Evolutionary conservation across 1,140 invertebrate species (phyloP).

Genomic region (Drosophila kikkawai): DNA sequence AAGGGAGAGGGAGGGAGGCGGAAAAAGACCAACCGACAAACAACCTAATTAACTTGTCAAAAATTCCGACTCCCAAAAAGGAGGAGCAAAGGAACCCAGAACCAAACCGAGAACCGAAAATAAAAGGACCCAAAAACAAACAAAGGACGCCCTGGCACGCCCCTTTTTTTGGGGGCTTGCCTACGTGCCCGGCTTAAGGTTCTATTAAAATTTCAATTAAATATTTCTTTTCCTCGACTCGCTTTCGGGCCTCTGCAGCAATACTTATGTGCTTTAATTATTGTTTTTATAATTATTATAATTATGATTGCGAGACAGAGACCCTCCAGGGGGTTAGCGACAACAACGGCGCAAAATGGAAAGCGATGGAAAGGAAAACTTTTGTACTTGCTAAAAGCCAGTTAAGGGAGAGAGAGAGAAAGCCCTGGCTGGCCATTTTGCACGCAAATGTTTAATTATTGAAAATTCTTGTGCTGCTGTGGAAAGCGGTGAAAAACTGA

Average conservation of each 20-base stretch:
- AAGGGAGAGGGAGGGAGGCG: background rate
- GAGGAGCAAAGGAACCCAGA: slow-evolving; percentile 29
- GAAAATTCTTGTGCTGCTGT: slow-evolving; percentile 21
- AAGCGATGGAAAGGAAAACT: slow-evolving; percentile 13
- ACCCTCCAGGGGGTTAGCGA: slow-evolving; percentile 19
- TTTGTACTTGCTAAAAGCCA: background rate
- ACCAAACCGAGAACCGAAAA: slow-evolving; percentile 11
- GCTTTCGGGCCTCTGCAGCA: background rate
- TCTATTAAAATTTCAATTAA: slow-evolving; percentile 79
- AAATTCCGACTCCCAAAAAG: slow-evolving; percentile 53
- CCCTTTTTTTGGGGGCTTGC: slow-evolving; percentile 20
- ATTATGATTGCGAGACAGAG: slow-evolving; percentile 62
- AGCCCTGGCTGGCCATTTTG: slow-evolving; percentile 18
- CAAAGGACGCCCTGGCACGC: slow-evolving; percentile 17
- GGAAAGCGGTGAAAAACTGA: slow-evolving; percentile 4
- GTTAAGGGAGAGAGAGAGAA: background rate
- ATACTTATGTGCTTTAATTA: slow-evolving; percentile 58
- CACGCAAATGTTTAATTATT: slow-evolving; percentile 54
- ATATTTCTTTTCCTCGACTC: slow-evolving; percentile 44
- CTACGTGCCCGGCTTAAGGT: slow-evolving; percentile 65
- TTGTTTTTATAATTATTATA: slow-evolving; percentile 75
- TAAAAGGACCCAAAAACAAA: slow-evolving; percentile 33
- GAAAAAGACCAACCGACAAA: slow-evolving; percentile 41
- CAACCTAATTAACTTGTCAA: slow-evolving; percentile 78
- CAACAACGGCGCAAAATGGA: background rate